Percentiles rank a stretch among this genome's conserved stretches.
phyloP scores from a whole-genome alignment of 2,797 vertebrate genomes.

The Meda fulgida region DNA sequence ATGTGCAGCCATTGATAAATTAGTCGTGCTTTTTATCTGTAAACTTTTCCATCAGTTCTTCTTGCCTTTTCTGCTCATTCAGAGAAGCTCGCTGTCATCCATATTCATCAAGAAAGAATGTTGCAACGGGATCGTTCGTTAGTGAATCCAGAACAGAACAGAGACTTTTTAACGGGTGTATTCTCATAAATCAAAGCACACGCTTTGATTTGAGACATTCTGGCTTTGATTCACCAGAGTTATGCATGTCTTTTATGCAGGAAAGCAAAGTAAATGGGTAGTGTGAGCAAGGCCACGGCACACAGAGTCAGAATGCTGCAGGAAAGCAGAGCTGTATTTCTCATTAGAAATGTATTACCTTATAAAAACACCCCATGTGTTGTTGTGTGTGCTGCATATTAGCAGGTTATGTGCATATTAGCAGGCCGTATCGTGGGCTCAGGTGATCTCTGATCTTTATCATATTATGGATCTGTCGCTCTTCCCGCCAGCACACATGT shows the following conservation, averaged over 20 bases:
- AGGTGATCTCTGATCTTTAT: conserved; percentile 38
- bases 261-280: background rate
- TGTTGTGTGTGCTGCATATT: background rate
- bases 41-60: conserved; percentile 27
- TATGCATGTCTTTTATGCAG: background rate
- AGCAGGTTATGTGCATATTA: conserved; percentile 2
- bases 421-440: no score
- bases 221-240: background rate
- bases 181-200: conserved; percentile 30
- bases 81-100: conserved; percentile 18
- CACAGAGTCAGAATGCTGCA: background rate
- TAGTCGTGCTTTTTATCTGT: conserved; percentile 40
- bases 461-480: background rate
- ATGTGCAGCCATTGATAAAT: conserved; percentile 35
- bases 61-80: conserved; percentile 21
- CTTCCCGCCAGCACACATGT: conserved; percentile 29
- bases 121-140: background rate
- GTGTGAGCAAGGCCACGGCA: background rate
- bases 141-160: background rate
- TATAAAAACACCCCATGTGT: background rate
- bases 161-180: background rate
- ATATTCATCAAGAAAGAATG: conserved; percentile 39
- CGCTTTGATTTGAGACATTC: background rate
- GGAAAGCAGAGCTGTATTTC: background rate
- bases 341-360: background rate